These are phyloP conservation scores for Hippopotamyrus pictus DNA, from an alignment of 2,797 vertebrate species.

Conservation along the genomic window DNA sequence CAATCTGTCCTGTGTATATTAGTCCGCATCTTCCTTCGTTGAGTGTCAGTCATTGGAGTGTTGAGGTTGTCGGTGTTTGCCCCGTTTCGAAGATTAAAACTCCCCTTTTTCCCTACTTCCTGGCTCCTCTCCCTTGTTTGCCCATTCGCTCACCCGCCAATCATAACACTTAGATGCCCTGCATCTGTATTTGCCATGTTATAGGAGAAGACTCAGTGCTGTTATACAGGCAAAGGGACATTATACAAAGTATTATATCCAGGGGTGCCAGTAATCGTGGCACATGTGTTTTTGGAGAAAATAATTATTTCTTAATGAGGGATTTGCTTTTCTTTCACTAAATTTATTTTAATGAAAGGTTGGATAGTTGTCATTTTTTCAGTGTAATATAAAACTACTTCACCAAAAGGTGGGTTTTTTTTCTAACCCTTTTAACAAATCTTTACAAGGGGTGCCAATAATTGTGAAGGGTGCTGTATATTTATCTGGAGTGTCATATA, in stretches of 20 bases:
- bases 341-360: neutral
- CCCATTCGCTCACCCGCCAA: too few species aligned
- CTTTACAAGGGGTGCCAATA: neutral
- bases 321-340: neutral
- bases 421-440: neutral
- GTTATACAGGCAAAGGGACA: neutral
- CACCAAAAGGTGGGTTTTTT: neutral
- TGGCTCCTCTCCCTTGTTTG: too few species aligned
- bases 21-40: too few species aligned
- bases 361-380: neutral
- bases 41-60: too few species aligned
- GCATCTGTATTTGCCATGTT: neutral
- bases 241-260: neutral
- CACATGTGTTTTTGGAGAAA: neutral
- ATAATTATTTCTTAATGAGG: neutral
- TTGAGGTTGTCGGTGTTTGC: too few species aligned
- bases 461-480: neutral
- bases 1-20: too few species aligned
- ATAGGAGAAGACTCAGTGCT: too few species aligned
- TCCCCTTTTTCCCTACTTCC: too few species aligned
- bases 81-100: too few species aligned
- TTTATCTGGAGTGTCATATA: neutral
- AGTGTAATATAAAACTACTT: neutral
- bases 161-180: too few species aligned
- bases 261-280: neutral